Conservation (phyloP, 2,888 invertebrate species). For the Polymixis lichenea region DNA sequence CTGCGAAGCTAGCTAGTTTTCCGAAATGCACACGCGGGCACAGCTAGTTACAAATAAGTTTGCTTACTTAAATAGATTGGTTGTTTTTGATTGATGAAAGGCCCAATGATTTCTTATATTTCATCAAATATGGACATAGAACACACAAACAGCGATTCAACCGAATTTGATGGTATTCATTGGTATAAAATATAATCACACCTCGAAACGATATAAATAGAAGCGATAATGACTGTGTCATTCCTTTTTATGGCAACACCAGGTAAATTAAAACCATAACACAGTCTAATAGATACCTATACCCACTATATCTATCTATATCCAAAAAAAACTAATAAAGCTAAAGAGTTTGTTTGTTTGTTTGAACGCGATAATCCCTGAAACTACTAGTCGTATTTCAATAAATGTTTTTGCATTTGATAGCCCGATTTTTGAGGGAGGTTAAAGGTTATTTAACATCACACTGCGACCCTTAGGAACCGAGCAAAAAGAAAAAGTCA, state of each 20-base stretch:
- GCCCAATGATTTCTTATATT: neutral
- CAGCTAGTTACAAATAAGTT: neutral
- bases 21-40: too few species aligned
- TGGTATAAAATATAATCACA: constrained; percentile 26
- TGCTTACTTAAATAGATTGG: neutral
- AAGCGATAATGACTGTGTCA: constrained; percentile 14
- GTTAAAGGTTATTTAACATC: neutral
- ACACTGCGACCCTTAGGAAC: too few species aligned
- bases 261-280: constrained; percentile 35
- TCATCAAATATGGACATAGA: neutral
- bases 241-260: constrained; percentile 21
- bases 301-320: neutral
- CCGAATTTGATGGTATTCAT: constrained; percentile 9
- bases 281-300: neutral
- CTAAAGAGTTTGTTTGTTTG: neutral
- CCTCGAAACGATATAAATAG: constrained; percentile 30
- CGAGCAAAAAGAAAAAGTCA: neutral
- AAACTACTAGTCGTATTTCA: neutral
- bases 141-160: constrained; percentile 6
- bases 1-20: too few species aligned
- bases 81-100: neutral
- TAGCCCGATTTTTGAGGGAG: neutral
- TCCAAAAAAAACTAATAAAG: too few species aligned
- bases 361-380: neutral
- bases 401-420: neutral